Evolutionary conservation across 2,797 vertebrate genomes (phyloP), one percentile per base, ranked within the genome.

Genomic region (Takifugu rubripes): DNA sequence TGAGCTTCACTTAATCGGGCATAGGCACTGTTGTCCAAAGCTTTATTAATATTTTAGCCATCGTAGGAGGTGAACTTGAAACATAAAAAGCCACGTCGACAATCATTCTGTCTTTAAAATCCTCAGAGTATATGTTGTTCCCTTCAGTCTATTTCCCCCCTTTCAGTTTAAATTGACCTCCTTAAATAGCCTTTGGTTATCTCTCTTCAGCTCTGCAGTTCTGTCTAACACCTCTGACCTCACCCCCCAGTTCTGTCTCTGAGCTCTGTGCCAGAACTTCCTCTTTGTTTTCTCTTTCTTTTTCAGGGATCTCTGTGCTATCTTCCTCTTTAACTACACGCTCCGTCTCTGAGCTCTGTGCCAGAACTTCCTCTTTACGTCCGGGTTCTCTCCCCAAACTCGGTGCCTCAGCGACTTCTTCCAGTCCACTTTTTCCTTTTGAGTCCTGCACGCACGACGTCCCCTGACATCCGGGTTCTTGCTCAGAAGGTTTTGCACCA

Each of bases 141-240:
- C 11, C 67, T 54, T 24, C 16, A 25, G 27, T 61, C 46, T 42
- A 51, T 25, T 33, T 33, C 9, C 25, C 14, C 0, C 60, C 43
- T 15, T 59, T 58, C 17, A 57, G 64, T 54, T 57, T 5, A 40
- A 40, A 40, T 14, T 3, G 40, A 12, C 36, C 12, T 3, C 36
- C 36, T 6, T 14, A 40, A 40, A 10, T 24, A 16, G 46, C 16
- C 6, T 8, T 44, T 43, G 64, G 31, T 24, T 63, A 56, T 8
- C 56, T 43, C 5, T 66, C 54, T 21, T 24, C 16, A 8, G 21
- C 15, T 31, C 26, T 74, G 42, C 83, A 21, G 26, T 29, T 78
- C 72, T 9, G 27, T 21, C 26, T 43, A 40, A 12, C 36, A 40
- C 12, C 12, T 40, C 14, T 17, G 25, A 9, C 54, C 42, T 66